These are phyloP conservation scores for Panopea generosa DNA, from an alignment of 2,888 invertebrate species.

Conservation along the genomic window DNA sequence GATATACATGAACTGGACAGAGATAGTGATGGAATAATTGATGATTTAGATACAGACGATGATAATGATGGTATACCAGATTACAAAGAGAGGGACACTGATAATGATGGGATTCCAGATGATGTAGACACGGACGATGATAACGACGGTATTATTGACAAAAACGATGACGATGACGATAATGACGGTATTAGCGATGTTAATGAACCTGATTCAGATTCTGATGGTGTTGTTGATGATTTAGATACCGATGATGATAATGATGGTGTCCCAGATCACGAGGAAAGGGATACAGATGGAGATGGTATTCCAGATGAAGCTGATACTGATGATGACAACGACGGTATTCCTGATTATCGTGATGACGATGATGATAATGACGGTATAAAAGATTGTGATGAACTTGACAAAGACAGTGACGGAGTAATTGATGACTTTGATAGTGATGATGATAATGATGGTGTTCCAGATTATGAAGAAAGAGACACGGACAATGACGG, in stretches of 20 bases:
- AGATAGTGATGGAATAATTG: constrained; percentile 81
- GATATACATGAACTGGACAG: constrained; percentile 71
- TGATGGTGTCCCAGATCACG: constrained; percentile 73
- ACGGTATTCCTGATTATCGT: constrained; percentile 74
- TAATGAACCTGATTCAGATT: constrained; percentile 67
- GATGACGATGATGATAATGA: constrained; percentile 66
- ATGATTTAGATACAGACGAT: constrained; percentile 66
- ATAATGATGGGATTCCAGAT: constrained; percentile 80
- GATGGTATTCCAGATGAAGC: constrained; percentile 73
- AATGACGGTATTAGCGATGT: too few relatives aligned
- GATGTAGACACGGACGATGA: constrained; percentile 73
- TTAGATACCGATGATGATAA: constrained; percentile 73
- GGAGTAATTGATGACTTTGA: constrained; percentile 71
- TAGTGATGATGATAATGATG: constrained; percentile 66
- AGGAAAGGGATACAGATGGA: constrained; percentile 76
- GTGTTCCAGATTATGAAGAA: too few relatives aligned
- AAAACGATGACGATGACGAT: constrained; percentile 72
- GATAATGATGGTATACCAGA: constrained; percentile 82
- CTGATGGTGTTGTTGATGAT: constrained; percentile 71
- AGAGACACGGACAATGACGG: too few relatives aligned
- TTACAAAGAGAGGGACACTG: constrained; percentile 67
- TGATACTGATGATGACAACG: constrained; percentile 77
- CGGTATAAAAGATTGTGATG: constrained; percentile 73
- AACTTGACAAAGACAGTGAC: constrained; percentile 69
- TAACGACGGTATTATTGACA: constrained; percentile 77